Evolutionary conservation across 2,888 invertebrate genomes (phyloP), one percentile per base, ranked within the genome.

Genomic region (Lordiphosa fenestrarum): DNA sequence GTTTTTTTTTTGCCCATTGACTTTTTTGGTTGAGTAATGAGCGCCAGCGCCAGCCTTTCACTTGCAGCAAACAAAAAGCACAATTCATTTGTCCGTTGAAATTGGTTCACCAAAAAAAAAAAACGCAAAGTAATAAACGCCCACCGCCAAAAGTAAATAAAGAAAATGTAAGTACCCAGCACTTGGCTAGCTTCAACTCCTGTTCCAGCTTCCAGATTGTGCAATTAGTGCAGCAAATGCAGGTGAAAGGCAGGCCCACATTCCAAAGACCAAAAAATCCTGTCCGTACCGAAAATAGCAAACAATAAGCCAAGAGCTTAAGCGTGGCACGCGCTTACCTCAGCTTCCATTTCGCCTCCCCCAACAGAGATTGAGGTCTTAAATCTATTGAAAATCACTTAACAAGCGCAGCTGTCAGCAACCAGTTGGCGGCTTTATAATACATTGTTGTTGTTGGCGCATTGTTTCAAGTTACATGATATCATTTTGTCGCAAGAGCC

Each of bases 381-480:
- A 65, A 69, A 69, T 62, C 80, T 80, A 83, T 83, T 81, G 84
- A 80, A 76, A 83, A 77, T 83, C 81, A 66, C 57, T 76, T 83
- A 80, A 83, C 84, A 83, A 77, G 77, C 81, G 66, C 81, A 73
- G 71, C 81, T 83, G 77, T 77, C 77, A 80, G 77, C 81, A 73
- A 66, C 66, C 71, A 60, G 71, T 65, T 72, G 68, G 74, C 50
- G 72, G 68, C 66, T 68, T 51, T 80, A 71, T 80, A 77, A 83
- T 77, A 77, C 83, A 77, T 77, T 73, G 84, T 68, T 75, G 38
- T 48, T 48, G 15, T 15, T 15, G 15, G 49, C 71, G 61, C 72
- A 77, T 81, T 84, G 84, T 84, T 72, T 80, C 78, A 72, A 81
- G 81, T 84, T 80, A 80, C 82, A 81, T 63, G 82, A 69, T 69